Base-by-base conservation (phyloP, 2,113 vertebrate genomes). In the Cynocephalus volans region DNA sequence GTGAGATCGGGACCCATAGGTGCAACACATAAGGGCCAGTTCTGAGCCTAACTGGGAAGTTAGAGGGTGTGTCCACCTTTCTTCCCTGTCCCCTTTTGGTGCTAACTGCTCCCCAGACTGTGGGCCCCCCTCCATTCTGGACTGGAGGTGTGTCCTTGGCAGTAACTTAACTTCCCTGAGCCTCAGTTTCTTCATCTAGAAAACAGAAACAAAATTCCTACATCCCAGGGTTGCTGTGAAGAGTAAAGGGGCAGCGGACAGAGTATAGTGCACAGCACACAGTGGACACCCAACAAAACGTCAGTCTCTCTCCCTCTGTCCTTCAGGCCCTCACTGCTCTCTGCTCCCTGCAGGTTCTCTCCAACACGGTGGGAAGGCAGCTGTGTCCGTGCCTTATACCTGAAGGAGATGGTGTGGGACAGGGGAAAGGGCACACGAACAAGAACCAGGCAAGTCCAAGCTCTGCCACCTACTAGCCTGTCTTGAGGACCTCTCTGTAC, bases 401-500 rank as follows among this genome's bases (percentile, higher is more conserved):
- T 41, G 26, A 75, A 45, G 60, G 76, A 73, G 36, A 13, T 15
- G 41, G 24, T 33, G 7, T 12, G 52, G 56, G 65, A 48, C 31
- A 67, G 64, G 58, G 50, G 33, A 48, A 77, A 62, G 31, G 48
- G 26, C 62, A 80, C 19, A 6, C 0, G 17, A 21, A 48, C 73
- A 14, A 11, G 60, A 75, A 31, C 33, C 81, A 69, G 45, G 64
- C 0, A 0, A 33, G 67, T 54, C n/a, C 77, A 2, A 0, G 87
- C 50, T 33, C 19, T 4, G 3, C 0, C 0, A 31, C 24, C 50
- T 14, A 13, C 65, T 31, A 36, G 54, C 33, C 69, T n/a, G 8
- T 33, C 24, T 50, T 21, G 24, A n/a, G 69, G 36, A 89, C 19
- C 58, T 45, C 45, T 87, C 64, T 73, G 70, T 52, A 48, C 31